These are phyloP conservation scores for Pomatostomus ruficeps DNA, from an alignment of 2,113 vertebrate species.

Conservation along the genomic window DNA sequence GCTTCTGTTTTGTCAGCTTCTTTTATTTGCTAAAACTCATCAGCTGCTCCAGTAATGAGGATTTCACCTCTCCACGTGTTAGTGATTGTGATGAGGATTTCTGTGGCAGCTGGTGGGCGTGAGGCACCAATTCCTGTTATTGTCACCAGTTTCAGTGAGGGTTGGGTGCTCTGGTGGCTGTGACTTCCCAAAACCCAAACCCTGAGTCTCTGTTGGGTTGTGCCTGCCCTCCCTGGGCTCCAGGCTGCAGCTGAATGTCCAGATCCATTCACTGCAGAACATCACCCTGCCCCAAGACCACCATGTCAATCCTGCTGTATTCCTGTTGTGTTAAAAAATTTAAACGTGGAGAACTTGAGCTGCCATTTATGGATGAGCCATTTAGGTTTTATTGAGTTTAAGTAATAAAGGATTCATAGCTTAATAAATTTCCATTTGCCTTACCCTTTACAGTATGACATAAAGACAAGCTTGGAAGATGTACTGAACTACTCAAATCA, in stretches of 20 bases:
- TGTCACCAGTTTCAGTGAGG: not conserved
- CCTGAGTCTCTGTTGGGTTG: not conserved
- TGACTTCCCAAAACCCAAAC: not conserved
- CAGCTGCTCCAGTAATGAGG: not conserved
- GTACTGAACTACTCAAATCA: constrained; percentile 27
- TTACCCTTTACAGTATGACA: not conserved
- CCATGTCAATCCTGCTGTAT: fast-evolving
- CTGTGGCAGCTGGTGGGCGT: not conserved
- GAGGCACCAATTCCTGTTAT: too few relatives aligned
- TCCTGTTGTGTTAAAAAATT: constrained; percentile 2
- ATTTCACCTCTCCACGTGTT: not conserved
- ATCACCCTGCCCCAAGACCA: not conserved
- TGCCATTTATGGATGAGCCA: not conserved
- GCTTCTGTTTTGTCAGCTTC: not conserved
- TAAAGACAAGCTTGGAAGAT: constrained; percentile 7
- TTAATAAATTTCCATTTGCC: constrained; percentile 57
- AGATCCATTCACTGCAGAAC: not conserved
- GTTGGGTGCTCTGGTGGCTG: not conserved
- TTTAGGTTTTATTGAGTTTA: constrained; percentile 41
- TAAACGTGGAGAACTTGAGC: not conserved
- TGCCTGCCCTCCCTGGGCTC: not conserved
- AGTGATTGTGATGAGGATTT: not conserved
- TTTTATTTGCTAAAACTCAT: not conserved
- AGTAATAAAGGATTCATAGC: constrained; percentile 54
- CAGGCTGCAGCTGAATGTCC: not conserved